Evolutionary conservation across 2,888 invertebrate genomes (phyloP).

Genomic region (Physocephala rufipes): DNA sequence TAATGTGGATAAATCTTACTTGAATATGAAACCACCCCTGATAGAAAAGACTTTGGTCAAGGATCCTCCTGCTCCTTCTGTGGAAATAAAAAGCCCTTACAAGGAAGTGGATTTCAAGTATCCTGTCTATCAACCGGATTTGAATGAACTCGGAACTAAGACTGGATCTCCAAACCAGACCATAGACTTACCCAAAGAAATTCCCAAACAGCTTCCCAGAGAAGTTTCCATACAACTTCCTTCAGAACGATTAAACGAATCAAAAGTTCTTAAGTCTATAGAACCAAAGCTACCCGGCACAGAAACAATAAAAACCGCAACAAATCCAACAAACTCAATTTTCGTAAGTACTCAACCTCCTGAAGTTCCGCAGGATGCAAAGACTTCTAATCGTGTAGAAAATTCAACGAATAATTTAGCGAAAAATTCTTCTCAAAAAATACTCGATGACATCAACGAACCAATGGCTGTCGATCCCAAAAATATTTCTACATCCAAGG

Average conservation of each 20-base stretch:
- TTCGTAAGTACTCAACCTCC: conserved; percentile 6
- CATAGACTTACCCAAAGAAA: conserved; percentile 55
- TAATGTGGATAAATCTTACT: conserved; percentile 51
- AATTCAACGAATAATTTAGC: too few species aligned
- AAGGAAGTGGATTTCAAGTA: conserved; percentile 18
- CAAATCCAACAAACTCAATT: conserved; percentile 16
- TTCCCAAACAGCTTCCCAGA: too few species aligned
- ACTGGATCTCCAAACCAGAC: conserved; percentile 59
- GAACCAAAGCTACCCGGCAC: conserved; percentile 10
- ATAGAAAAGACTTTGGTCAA: conserved; percentile 53
- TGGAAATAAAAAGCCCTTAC: conserved; percentile 43
- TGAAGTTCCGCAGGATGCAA: conserved; percentile 6
- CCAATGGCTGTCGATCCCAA: background rate
- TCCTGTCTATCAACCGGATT: conserved; percentile 62
- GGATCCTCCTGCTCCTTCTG: conserved; percentile 42
- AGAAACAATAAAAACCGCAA: conserved; percentile 31
- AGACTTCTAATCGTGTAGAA: background rate
- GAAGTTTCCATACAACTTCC: too few species aligned
- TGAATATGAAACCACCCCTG: conserved; percentile 53
- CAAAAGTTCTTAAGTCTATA: conserved; percentile 44
- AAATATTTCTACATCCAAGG: background rate
- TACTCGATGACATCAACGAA: background rate
- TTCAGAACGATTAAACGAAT: conserved; percentile 50
- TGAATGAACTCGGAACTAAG: conserved; percentile 67
- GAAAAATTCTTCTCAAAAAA: background rate